Conservation (phyloP, 2,888 invertebrate species). For the Phalangium opilio region DNA sequence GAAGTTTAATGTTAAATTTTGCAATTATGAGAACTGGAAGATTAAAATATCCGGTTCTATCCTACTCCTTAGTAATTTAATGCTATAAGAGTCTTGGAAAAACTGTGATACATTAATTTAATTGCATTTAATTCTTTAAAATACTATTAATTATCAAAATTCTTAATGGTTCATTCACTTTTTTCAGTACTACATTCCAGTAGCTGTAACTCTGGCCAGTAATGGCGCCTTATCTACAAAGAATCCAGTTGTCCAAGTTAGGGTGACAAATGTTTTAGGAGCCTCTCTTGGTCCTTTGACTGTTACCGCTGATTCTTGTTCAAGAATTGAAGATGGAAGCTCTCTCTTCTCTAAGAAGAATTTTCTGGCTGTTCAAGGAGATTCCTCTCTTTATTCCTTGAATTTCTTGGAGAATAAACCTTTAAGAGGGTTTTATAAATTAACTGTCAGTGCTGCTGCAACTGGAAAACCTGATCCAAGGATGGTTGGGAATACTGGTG, state of each 20-base stretch:
- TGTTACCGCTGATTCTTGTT: slow-evolving; percentile 59
- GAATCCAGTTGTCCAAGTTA: slow-evolving; percentile 46
- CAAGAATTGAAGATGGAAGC: slow-evolving; percentile 52
- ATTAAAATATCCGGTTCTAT: no score
- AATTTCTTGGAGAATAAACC: slow-evolving; percentile 61
- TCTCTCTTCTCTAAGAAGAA: slow-evolving; percentile 50
- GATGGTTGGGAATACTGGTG: slow-evolving; percentile 40
- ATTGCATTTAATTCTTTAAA: no score
- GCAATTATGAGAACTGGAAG: no score
- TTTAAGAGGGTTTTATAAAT: slow-evolving; percentile 67
- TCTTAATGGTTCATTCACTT: slow-evolving; percentile 8
- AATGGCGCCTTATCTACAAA: slow-evolving; percentile 58
- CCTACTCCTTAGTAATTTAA: no score
- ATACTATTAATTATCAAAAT: background rate
- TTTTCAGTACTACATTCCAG: slow-evolving; percentile 53
- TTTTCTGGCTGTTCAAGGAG: slow-evolving; percentile 30
- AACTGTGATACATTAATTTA: no score
- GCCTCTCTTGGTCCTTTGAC: slow-evolving; percentile 43
- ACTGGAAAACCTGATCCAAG: slow-evolving; percentile 41
- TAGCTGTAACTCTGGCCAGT: slow-evolving; percentile 64
- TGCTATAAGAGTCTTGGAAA: no score
- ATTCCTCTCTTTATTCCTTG: slow-evolving; percentile 44
- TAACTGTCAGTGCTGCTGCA: slow-evolving; percentile 54
- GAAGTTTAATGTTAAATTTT: no score
- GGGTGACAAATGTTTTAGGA: slow-evolving; percentile 35